Base-by-base conservation (phyloP, 2,888 invertebrate species). In the Drosophila neotestacea region DNA sequence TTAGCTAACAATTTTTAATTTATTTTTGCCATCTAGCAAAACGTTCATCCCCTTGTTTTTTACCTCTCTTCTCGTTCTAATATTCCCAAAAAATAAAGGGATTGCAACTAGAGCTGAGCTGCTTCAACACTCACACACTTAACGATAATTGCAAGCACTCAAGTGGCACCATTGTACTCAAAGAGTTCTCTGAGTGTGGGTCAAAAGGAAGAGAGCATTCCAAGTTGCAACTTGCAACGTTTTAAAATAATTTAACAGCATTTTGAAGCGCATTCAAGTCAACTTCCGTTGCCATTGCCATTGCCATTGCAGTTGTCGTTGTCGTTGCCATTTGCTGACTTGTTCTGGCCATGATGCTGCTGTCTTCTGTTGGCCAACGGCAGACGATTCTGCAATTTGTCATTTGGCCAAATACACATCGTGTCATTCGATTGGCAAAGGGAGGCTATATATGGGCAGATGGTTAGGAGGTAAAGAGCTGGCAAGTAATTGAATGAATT, bases 211-310 rank as follows among this genome's bases (percentile, higher is more conserved):
- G 39, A 22, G 34, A 51, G 51, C 42, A 47, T 48, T 41, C 27
- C 13, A 39, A 47, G 28, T 36, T 68, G 66, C 66, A 67, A 77
- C 69, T 68, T 77, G 82, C 73, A 88, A 80, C 85, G 69, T 89
- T 86, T 86, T 88, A 88, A 86, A 86, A 86, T 86, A 86, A 86
- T 86, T 86, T 88, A 89, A 86, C 86, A 89, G 89, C 89, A 83
- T 88, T 84, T 86, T 78, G 89, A 85, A 86, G 77, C 86, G 89
- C 85, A 85, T 85, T 85, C 78, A 88, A 89, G 85, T 75, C 78
- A 78, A 88, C 89, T 85, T 85, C 89, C 85, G 86, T 74, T 84
- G 67, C 82, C 27, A 39, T 54, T 56, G 30, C 41, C 4, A n/a
- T 44, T 39, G 34, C 52, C 4, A 16, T 63, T 52, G 41, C 44